Percentiles rank a stretch among this genome's conserved stretches.
phyloP scores from a whole-genome alignment of 2,888 invertebrate genomes.

The Mesorhabditis belari region DNA sequence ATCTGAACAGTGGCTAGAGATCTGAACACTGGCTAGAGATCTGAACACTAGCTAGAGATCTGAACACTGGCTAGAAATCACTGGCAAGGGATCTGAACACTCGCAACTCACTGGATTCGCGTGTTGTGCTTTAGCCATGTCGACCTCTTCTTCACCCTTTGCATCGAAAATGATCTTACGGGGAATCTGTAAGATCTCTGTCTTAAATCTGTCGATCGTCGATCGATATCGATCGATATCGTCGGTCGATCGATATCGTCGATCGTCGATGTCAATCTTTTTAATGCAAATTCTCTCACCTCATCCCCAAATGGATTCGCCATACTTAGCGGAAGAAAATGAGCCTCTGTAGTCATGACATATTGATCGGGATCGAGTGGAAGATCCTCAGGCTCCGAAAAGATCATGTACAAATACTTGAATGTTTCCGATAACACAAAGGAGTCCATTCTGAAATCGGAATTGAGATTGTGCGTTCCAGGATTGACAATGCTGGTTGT shows the following conservation, averaged over 20 bases:
- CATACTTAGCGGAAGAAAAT: slow-evolving; percentile 73
- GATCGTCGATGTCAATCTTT: not conserved
- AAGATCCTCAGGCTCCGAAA: slow-evolving; percentile 66
- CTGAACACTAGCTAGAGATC: too few species aligned
- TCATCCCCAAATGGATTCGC: slow-evolving; percentile 3
- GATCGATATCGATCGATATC: not conserved
- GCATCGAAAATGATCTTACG: not conserved
- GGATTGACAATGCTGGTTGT: not conserved
- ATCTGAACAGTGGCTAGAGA: too few species aligned
- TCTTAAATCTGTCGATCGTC: too few species aligned
- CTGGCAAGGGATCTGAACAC: too few species aligned
- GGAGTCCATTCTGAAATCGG: slow-evolving; percentile 77
- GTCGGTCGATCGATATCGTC: not conserved
- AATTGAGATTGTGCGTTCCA: not conserved
- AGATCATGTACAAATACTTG: slow-evolving; percentile 88
- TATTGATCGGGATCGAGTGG: slow-evolving; percentile 57
- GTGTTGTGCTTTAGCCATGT: not conserved
- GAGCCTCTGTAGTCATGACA: slow-evolving; percentile 71
- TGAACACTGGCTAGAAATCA: too few species aligned
- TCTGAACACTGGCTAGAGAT: too few species aligned
- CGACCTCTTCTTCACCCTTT: not conserved
- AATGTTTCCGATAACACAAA: slow-evolving; percentile 95
- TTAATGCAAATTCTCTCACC: not conserved
- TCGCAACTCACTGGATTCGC: not conserved
- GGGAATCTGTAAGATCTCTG: not conserved